A percentile compares a stretch with the other conserved stretches of the same genome.
Conservation (phyloP, 2,797 vertebrate species). For the Rhadinocentrus ornatus region DNA sequence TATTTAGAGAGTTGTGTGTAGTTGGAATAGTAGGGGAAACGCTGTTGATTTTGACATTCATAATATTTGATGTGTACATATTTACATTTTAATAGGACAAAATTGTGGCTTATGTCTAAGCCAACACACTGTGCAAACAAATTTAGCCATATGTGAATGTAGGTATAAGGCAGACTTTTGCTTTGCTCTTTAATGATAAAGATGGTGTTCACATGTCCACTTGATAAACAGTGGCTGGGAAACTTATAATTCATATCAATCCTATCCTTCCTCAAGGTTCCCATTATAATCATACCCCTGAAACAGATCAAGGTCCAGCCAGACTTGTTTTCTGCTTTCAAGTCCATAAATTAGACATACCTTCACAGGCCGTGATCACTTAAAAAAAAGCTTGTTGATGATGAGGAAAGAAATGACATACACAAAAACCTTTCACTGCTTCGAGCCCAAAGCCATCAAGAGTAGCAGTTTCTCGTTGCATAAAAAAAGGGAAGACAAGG, state of each 20-base stretch:
- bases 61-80: background rate
- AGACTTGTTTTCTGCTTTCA: slow-evolving; percentile 50
- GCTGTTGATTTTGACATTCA: background rate
- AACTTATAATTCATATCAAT: slow-evolving; percentile 66
- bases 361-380: slow-evolving; percentile 63
- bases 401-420: slow-evolving; percentile 44
- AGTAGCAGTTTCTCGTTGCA: slow-evolving; percentile 59
- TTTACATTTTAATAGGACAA: background rate
- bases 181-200: slow-evolving; percentile 20
- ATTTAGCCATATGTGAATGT: slow-evolving; percentile 6
- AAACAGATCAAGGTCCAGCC: slow-evolving; percentile 62
- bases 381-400: slow-evolving; percentile 42
- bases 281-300: slow-evolving; percentile 63
- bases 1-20: no score
- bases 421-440: slow-evolving; percentile 53
- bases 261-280: slow-evolving; percentile 62
- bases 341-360: slow-evolving; percentile 63
- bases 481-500: slow-evolving; percentile 61
- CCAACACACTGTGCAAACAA: slow-evolving; percentile 5
- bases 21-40: no score
- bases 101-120: slow-evolving; percentile 1
- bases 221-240: slow-evolving; percentile 56
- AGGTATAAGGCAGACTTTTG: slow-evolving; percentile 27
- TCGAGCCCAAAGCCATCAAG: slow-evolving; percentile 68
- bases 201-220: slow-evolving; percentile 48